A percentile compares a stretch with the other conserved stretches of the same genome.
phyloP scores from a whole-genome alignment of 1,140 invertebrate species.

The Drosophila grimshawi region DNA sequence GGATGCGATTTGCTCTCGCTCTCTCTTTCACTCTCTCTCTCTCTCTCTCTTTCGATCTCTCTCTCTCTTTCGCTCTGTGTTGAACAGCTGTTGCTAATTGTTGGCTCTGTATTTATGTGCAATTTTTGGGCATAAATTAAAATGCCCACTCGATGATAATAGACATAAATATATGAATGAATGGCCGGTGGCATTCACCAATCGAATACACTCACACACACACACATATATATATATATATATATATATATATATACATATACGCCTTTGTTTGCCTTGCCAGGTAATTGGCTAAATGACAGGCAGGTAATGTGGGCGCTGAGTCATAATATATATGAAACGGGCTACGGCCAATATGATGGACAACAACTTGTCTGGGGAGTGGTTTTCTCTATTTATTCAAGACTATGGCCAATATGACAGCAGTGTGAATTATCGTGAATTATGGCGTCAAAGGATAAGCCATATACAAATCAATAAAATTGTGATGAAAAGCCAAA shows the following conservation, averaged over 20 bases:
- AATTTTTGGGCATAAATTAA: slow-evolving; percentile 69
- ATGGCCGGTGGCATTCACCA: slow-evolving; percentile 63
- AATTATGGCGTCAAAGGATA: not conserved
- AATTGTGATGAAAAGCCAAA: not conserved
- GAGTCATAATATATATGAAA: slow-evolving; percentile 44
- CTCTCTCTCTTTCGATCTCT: not conserved
- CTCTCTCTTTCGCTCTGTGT: not conserved
- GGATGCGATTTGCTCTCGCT: not conserved
- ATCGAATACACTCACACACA: slow-evolving; percentile 18
- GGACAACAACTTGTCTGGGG: slow-evolving; percentile 4
- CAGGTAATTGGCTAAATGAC: slow-evolving; percentile 74
- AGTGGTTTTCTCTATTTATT: not conserved
- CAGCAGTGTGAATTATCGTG: not conserved
- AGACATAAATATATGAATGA: slow-evolving; percentile 64
- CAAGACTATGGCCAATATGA: no score
- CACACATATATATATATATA: slow-evolving; percentile 11
- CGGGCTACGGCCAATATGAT: slow-evolving; percentile 25
- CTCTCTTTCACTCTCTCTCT: not conserved
- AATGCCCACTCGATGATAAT: slow-evolving; percentile 21
- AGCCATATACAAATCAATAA: not conserved
- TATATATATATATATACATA: slow-evolving; percentile 2
- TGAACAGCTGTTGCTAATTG: slow-evolving; percentile 58
- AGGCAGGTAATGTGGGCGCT: slow-evolving; percentile 55
- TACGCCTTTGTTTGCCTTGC: slow-evolving; percentile 57
- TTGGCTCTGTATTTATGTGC: slow-evolving; percentile 38